Evolutionary conservation across 2,797 vertebrate species (phyloP).

Genomic region (Tachyglossus aculeatus): DNA sequence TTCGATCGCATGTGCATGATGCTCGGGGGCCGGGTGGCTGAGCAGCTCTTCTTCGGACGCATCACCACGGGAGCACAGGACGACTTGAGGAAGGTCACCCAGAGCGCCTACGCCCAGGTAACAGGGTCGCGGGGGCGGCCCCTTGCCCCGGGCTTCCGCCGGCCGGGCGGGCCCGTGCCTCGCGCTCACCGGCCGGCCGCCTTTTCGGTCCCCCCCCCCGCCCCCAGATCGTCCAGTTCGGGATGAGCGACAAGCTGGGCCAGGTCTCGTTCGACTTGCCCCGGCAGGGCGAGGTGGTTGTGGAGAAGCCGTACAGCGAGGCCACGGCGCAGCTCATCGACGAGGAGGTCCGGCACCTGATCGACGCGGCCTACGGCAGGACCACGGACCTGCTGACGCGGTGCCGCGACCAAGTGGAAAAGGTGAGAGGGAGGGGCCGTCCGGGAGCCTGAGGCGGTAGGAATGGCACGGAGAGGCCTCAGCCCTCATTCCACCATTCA

Average conservation of each 20-base stretch:
- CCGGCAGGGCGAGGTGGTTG: constrained; percentile 67
- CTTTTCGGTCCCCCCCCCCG: neutral
- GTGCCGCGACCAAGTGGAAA: constrained; percentile 76
- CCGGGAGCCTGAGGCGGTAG: no score
- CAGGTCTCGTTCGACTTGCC: constrained; percentile 82
- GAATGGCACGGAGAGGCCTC: neutral
- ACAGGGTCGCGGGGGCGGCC: neutral
- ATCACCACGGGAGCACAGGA: constrained; percentile 82
- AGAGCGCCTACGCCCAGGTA: constrained; percentile 83
- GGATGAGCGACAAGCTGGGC: constrained; percentile 83
- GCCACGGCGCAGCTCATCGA: constrained; percentile 80
- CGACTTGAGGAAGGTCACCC: constrained; percentile 80
- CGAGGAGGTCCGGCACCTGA: constrained; percentile 72
- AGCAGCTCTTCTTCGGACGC: constrained; percentile 77
- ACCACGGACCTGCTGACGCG: constrained; percentile 69
- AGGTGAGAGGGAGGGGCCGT: constrained; percentile 62
- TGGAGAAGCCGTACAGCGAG: constrained; percentile 82
- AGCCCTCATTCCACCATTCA: no score
- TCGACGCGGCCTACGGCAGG: constrained; percentile 64
- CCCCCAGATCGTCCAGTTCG: constrained; percentile 80
- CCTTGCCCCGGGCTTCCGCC: neutral
- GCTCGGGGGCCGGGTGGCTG: constrained; percentile 79
- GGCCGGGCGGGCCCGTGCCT: no score
- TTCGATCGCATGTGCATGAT: constrained; percentile 82
- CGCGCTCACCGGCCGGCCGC: rapidly evolving